Evolutionary conservation across 2,888 invertebrate species (phyloP).

Genomic region (Stramonita haemastoma): DNA sequence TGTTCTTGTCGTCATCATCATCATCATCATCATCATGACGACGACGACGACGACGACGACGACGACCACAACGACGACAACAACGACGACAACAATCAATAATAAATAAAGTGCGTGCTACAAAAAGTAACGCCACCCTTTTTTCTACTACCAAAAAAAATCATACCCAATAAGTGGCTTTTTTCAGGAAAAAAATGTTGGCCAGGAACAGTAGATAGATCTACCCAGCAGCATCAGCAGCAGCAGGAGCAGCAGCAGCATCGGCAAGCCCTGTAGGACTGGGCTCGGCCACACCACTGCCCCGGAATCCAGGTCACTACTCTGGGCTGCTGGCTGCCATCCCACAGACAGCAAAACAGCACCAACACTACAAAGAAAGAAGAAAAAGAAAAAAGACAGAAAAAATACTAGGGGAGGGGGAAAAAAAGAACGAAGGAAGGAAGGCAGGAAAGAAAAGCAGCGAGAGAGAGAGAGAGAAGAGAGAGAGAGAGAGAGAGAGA

Average conservation of each 20-base stretch:
- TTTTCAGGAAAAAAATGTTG: too few relatives aligned
- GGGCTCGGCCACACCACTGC: slow-evolving; percentile 17
- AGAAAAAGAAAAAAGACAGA: background rate
- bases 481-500: background rate
- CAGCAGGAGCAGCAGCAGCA: background rate
- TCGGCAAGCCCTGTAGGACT: slow-evolving; percentile 8
- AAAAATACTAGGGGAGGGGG: background rate
- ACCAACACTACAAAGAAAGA: background rate
- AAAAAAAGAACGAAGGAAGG: background rate
- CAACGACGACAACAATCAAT: too few relatives aligned
- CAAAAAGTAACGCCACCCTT: too few relatives aligned
- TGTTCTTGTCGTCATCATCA: too few relatives aligned
- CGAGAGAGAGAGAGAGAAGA: background rate
- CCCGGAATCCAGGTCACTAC: slow-evolving; percentile 33
- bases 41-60: too few relatives aligned
- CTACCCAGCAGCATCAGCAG: too few relatives aligned
- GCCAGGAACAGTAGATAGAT: too few relatives aligned
- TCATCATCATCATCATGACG: too few relatives aligned
- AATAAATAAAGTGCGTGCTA: too few relatives aligned
- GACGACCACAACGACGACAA: too few relatives aligned
- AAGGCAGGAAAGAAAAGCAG: background rate
- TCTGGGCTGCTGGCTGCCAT: slow-evolving; percentile 8
- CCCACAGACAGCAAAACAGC: background rate
- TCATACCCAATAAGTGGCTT: too few relatives aligned
- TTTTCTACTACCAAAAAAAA: too few relatives aligned